These are phyloP conservation scores for Calliopsis andreniformis DNA, from an alignment of 1,140 invertebrate genomes.

Conservation along the genomic window DNA sequence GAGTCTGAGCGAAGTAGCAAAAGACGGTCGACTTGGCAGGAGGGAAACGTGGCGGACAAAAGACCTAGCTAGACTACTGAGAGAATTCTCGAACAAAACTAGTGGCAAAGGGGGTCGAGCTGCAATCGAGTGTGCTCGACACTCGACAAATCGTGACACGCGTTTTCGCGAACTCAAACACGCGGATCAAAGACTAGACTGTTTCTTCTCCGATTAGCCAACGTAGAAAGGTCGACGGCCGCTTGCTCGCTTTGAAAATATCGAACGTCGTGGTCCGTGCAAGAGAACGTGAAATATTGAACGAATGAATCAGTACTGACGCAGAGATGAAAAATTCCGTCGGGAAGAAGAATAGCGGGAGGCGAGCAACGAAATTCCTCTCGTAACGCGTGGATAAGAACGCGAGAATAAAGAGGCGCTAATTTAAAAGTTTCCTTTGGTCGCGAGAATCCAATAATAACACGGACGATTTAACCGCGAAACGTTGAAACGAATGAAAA, in stretches of 20 bases:
- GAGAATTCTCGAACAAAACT: background rate
- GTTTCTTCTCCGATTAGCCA: background rate
- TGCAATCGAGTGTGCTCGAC: background rate
- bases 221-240: background rate
- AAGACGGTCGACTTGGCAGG: slow-evolving; percentile 13
- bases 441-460: slow-evolving; percentile 13
- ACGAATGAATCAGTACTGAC: slow-evolving; percentile 39
- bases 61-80: too few relatives aligned
- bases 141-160: background rate
- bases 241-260: background rate
- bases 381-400: background rate
- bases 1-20: background rate
- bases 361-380: background rate
- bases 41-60: slow-evolving; percentile 10
- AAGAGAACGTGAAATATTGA: slow-evolving; percentile 4
- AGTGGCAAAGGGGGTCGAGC: background rate
- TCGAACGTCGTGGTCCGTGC: slow-evolving; percentile 12
- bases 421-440: slow-evolving; percentile 22
- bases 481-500: slow-evolving; percentile 18
- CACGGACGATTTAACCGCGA: slow-evolving; percentile 25
- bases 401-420: slow-evolving; percentile 1
- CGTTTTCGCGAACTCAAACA: background rate
- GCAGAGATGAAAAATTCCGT: slow-evolving; percentile 50
- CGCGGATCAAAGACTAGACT: background rate
- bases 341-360: slow-evolving; percentile 26